Conservation (phyloP, 2,888 invertebrate species). For the Pheosia gnoma region DNA sequence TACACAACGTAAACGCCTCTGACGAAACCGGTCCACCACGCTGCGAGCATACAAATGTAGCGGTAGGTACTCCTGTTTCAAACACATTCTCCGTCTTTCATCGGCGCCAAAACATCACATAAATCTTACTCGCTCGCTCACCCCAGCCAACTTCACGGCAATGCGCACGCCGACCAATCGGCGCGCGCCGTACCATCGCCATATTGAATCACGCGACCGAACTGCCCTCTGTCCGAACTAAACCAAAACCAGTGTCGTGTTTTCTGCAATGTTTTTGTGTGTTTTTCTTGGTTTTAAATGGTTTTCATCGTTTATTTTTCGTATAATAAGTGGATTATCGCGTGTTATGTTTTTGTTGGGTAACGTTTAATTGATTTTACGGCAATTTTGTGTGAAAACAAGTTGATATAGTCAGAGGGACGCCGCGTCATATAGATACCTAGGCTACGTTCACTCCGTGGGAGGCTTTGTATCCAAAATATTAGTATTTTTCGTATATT, state of each 20-base stretch:
- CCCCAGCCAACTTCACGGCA: constrained; percentile 71
- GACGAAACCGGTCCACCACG: constrained; percentile 76
- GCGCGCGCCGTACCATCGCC: constrained; percentile 68
- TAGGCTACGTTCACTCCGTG: constrained; percentile 68
- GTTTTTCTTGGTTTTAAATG: constrained; percentile 62
- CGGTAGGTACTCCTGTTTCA: constrained; percentile 64
- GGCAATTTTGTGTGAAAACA: constrained; percentile 48
- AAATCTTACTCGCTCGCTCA: constrained; percentile 77
- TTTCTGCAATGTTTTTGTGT: constrained; percentile 70
- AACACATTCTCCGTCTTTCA: constrained; percentile 79
- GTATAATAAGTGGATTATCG: constrained; percentile 55
- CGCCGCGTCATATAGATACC: constrained; percentile 49
- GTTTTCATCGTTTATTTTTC: constrained; percentile 42
- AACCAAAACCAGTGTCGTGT: constrained; percentile 62
- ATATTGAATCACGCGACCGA: constrained; percentile 73
- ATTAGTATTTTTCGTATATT: constrained; percentile 18
- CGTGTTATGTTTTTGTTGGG: constrained; percentile 44
- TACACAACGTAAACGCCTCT: constrained; percentile 75
- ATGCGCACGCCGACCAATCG: constrained; percentile 65
- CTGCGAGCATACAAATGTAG: constrained; percentile 78
- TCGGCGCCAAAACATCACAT: constrained; percentile 78
- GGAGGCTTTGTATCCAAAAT: constrained; percentile 44
- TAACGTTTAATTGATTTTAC: constrained; percentile 37
- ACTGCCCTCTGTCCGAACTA: constrained; percentile 71
- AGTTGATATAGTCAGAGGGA: constrained; percentile 50